These are phyloP conservation scores for Callipepla squamata DNA, from an alignment of 2,113 vertebrate species.

Conservation along the genomic window DNA sequence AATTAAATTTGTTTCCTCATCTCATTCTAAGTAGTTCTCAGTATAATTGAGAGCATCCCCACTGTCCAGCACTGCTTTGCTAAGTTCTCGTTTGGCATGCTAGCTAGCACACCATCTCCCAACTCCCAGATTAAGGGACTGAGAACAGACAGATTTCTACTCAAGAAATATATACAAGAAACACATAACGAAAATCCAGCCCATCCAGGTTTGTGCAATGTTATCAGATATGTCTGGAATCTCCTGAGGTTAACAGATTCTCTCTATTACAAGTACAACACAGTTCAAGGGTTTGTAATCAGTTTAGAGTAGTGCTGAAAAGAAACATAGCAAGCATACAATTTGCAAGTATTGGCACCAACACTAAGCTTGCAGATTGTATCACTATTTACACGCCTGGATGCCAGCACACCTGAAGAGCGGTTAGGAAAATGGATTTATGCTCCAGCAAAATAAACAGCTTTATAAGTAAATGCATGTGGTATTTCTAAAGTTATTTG, in stretches of 20 bases:
- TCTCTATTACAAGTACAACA: not conserved
- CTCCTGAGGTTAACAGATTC: not conserved
- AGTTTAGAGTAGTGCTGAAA: not conserved
- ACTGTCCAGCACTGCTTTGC: not conserved
- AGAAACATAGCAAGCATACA: not conserved
- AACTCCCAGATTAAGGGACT: not conserved
- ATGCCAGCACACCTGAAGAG: not conserved
- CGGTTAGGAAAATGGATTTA: not conserved
- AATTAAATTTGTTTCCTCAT: not conserved
- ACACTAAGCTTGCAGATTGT: not conserved
- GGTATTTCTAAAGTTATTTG: not conserved
- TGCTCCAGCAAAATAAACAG: not conserved
- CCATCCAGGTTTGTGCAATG: not conserved
- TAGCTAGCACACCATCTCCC: not conserved
- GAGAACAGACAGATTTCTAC: not conserved
- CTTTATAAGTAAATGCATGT: not conserved
- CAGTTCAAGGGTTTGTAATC: not conserved
- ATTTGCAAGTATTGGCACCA: not conserved
- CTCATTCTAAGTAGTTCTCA: not conserved
- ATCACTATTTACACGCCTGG: not conserved
- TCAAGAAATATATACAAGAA: not conserved
- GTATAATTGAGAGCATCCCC: not conserved
- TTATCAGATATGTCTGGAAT: not conserved
- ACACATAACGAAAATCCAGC: not conserved
- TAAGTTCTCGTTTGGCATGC: not conserved